Conservation (phyloP, 2,113 vertebrate species). For the Aix galericulata region DNA sequence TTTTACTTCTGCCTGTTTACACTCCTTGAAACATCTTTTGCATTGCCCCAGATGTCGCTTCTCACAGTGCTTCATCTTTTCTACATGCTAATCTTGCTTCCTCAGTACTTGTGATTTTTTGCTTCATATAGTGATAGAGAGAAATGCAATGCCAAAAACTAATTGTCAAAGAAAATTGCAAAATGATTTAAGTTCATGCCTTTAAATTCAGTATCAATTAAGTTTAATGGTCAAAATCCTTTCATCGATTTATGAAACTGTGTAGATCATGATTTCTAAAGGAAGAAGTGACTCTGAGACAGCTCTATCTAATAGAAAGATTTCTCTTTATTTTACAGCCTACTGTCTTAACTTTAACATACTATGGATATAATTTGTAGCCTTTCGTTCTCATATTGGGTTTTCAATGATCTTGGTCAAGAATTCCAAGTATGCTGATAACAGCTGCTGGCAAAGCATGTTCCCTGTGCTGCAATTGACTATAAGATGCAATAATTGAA, state of each 20-base stretch:
- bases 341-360: conserved; percentile 66
- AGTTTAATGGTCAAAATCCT: conserved; percentile 75
- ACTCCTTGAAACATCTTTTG: conserved; percentile 61
- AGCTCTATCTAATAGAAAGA: conserved; percentile 72
- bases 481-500: not conserved
- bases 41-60: conserved; percentile 43
- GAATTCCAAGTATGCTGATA: conserved; percentile 28
- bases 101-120: conserved; percentile 28
- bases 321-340: conserved; percentile 63
- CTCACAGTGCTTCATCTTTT: conserved; percentile 27
- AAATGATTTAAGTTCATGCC: conserved; percentile 66
- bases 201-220: conserved; percentile 77
- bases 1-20: conserved; percentile 73
- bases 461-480: conserved; percentile 7
- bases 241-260: conserved; percentile 67
- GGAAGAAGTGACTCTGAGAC: conserved; percentile 69
- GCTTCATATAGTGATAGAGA: conserved; percentile 13
- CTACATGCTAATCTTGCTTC: conserved; percentile 45
- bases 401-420: conserved; percentile 39
- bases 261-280: conserved; percentile 75
- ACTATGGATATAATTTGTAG: conserved; percentile 70
- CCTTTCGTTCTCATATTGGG: conserved; percentile 56
- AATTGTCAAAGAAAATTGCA: conserved; percentile 72
- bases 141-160: conserved; percentile 57
- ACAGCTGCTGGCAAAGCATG: conserved; percentile 37